Conservation (phyloP, 2,113 vertebrate genomes). For the mouse (Mus musculus) region GRCm39 chr12:79372001-79372500, state of each 20-base stretch:
- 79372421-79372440: background rate
- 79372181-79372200: constrained; percentile 14
- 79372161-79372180: constrained; percentile 12
- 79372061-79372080: too few relatives aligned
- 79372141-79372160: too few relatives aligned
- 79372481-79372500: background rate
- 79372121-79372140: too few relatives aligned
- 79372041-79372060: too few relatives aligned
- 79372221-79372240: constrained; percentile 31
- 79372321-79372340: background rate
- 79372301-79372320: constrained; percentile 43
- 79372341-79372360: background rate
- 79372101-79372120: too few relatives aligned
- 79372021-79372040: too few relatives aligned
- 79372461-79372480: background rate
- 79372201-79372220: constrained; percentile 41
- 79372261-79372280: background rate
- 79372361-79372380: background rate
- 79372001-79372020: too few relatives aligned
- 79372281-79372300: constrained; percentile 12
- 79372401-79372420: background rate
- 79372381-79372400: background rate
- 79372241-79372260: constrained; percentile 34
- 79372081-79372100: too few relatives aligned
- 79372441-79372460: background rate